Base-by-base conservation (phyloP, 2,888 invertebrate genomes). In the Scaptomyza tumidula region DNA sequence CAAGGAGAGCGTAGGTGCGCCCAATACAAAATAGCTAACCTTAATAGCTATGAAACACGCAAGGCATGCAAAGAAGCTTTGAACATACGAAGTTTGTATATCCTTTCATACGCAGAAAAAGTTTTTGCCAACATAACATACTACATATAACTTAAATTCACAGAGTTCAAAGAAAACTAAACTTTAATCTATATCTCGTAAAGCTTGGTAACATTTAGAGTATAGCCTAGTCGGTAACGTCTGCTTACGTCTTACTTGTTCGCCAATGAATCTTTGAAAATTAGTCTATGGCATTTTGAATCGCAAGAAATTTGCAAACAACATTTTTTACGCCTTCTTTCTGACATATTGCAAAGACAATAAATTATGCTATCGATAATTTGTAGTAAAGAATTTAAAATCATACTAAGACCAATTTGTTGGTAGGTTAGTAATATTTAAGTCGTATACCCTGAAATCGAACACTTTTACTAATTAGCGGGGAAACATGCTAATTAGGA, bases 1-100 rank as follows among this genome's bases (percentile, higher is more conserved):
- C 80, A 79, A 65, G 69, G 83, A 72, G 74, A 68, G 54, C 58
- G 48, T 46, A 45, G 68, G 63, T 61, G 54, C 66, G 60, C 55
- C 66, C 24, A 16, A 43, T 55, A 59, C 41, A 57, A 48, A 66
- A 24, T 41, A 72, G 65, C 43, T 68, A 49, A 61, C 62, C 58
- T 68, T 83, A 87, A 83, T 87, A 60, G 54, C 57, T 48, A 41
- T 54, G 35, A 67, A 80, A 78, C 90, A 90, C 89, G 90, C 90
- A 85, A 90, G 65, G 63, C 74, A 10, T 16, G 16, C n/a, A 9
- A 11, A n/a, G 45, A 29, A 60, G n/a, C 7, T 37, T 7, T n/a
- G 2, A 6, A 29, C n/a, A 39, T 9, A 11, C 71, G 57, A 57
- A 60, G 1, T 29, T 13, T 31, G 33, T 2, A 58, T 67, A 16